Evolutionary conservation across 2,888 invertebrate genomes (phyloP), one percentile per base, ranked within the genome.

Genomic region (Cryptocephalus moraei): DNA sequence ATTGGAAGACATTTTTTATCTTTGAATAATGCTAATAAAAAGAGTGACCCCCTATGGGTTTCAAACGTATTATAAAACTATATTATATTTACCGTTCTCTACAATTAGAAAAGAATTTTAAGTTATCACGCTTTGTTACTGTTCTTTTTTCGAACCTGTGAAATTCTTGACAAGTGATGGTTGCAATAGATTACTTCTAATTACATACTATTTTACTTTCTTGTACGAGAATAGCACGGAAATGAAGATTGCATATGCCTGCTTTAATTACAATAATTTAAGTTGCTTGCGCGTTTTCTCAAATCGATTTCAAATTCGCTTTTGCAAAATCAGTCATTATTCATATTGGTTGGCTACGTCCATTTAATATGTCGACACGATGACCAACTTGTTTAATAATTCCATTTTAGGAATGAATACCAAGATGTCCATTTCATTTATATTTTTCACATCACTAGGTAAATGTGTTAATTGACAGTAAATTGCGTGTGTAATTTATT

Each of bases 1-100:
- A 69, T 70, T 70, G 69, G 69, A 69, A 68, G 66, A 67, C 65
- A 67, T 69, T 68, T 68, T 69, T 70, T 68, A 68, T 66, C 67
- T 66, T 66, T 63, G 65, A 68, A 67, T 69, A 68, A 68, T 67
- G 66, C 62, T 68, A 66, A 67, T 67, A 66, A 67, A 67, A 64
- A 63, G 61, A 60, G 60, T 63, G 64, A 63, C 62, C 62, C 66
- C 63, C 66, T 61, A 59, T 58, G 58, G 62, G 57, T 62, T 54
- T 51, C 49, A 58, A 60, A 59, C 58, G 58, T 57, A 61, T 63
- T 61, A 60, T 63, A 56, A 60, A 61, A 60, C 58, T 60, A 59
- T 61, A 61, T 60, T 60, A 59, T 60, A 57, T 62, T 59, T 61
- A 62, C 60, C 56, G 58, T 58, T 44, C 49, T 48, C 45, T 52